Evolutionary conservation across 2,888 invertebrate species (phyloP), one percentile per base, ranked within the genome.

Genomic region (Sarcophaga carnaria): DNA sequence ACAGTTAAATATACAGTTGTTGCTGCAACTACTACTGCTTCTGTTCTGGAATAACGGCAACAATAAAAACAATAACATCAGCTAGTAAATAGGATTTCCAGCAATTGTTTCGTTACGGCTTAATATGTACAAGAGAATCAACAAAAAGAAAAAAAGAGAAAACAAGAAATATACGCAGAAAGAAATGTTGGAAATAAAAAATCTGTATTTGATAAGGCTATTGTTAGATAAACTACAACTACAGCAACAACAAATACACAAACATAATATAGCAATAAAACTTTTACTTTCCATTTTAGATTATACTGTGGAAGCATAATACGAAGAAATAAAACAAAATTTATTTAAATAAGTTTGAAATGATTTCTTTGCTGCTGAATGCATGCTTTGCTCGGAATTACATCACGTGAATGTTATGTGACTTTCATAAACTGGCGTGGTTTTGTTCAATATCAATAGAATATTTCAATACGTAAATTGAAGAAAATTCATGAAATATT

Each of bases 1-100:
- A 83, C 78, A 78, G 86, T 80, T 83, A 75, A 76, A 76, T 72
- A 76, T 86, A 79, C 72, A 72, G 75, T 80, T 83, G 83, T 27
- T 83, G 86, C 71, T 80, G 77, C 10, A 80, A 45, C 54, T 83
- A 22, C 47, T 75, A 45, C 63, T 63, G 59, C n/a, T 63, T 37
- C 37, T 37, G 37, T 37, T 37, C 6, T 37, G 10, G 37, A 8
- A 37, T 37, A 37, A 37, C 37, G 2, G 10, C 37, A 37, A 37
- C 37, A 37, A 37, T 37, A 8, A 37, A 37, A 37, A 72, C 17
- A 79, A 69, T 54, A 74, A 79, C 72, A 20, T 17, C 74, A 54
- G n/a, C 62, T 59, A 54, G 54, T 72, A 85, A 85, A 74, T 74
- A 64, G 74, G 63, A 79, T 79, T 79, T 74, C 49, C 69, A 69